These are phyloP conservation scores for Apostichopus leukothele DNA, from an alignment of 53 echinoderm and acorn worm genomes.

Conservation along the genomic window DNA sequence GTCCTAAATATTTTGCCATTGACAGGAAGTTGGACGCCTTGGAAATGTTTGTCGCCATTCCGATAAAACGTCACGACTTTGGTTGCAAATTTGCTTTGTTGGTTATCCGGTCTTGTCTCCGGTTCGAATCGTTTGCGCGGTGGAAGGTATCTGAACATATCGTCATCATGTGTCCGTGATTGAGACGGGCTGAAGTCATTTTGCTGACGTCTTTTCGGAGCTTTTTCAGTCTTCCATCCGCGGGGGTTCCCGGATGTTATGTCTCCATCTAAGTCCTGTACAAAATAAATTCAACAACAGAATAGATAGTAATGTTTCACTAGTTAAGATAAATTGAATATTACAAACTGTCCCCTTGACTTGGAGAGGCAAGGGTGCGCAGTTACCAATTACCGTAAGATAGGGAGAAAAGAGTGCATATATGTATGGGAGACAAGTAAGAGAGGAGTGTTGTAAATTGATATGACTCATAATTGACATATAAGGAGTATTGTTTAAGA, in stretches of 20 bases:
- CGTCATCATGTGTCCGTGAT: conserved; percentile 52
- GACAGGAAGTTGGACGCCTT: conserved; percentile 78
- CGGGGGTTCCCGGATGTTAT: neutral
- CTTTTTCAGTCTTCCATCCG: neutral
- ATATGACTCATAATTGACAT: too few species aligned
- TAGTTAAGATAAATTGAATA: neutral
- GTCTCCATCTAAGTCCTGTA: conserved; percentile 53
- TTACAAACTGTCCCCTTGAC: neutral
- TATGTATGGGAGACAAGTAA: too few species aligned
- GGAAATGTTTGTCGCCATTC: conserved; percentile 95
- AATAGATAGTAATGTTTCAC: neutral
- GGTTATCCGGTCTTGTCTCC: conserved; percentile 3
- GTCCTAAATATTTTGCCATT: conserved; percentile 73
- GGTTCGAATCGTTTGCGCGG: conserved; percentile 34
- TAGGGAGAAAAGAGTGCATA: too few species aligned
- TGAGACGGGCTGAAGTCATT: conserved; percentile 28
- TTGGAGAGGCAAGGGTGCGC: too few species aligned
- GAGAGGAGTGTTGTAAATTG: too few species aligned
- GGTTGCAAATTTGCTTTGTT: conserved; percentile 69
- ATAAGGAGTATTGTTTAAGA: too few species aligned
- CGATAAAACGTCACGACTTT: conserved; percentile 92
- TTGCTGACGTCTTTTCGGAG: conserved; percentile 30
- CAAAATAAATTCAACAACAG: neutral
- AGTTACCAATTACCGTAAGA: too few species aligned
- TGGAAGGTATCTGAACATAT: conserved; percentile 65